Percentiles rank a stretch among this genome's conserved stretches.
phyloP scores from a whole-genome alignment of 1,140 invertebrate genomes.

The Neocloeon triangulifer region DNA sequence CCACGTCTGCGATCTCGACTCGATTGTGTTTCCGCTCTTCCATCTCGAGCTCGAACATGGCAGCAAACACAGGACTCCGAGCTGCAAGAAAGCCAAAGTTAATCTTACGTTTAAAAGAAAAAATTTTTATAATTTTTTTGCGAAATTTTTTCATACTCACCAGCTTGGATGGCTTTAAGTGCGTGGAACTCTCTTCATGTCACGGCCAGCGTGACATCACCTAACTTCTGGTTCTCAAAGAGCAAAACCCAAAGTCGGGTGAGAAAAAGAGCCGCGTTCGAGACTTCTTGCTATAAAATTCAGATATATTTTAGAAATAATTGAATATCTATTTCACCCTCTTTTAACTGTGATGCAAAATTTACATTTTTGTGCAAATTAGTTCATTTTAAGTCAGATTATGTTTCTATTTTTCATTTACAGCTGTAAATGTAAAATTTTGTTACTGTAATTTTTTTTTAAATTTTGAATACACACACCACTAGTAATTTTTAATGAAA shows the following conservation, averaged over 20 bases:
- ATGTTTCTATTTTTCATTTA: too few species aligned
- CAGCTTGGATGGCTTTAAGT: constrained; percentile 91
- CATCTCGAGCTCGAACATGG: constrained; percentile 99
- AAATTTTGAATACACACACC: too few species aligned
- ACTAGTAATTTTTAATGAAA: too few species aligned
- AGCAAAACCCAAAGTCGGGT: constrained; percentile 78
- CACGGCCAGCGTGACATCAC: constrained; percentile 84
- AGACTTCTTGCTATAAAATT: too few species aligned
- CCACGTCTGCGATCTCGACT: constrained; percentile 92
- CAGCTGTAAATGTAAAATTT: too few species aligned
- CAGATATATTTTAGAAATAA: constrained; percentile 44
- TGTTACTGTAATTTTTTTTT: too few species aligned
- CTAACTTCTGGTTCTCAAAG: constrained; percentile 91
- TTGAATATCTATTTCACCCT: background rate
- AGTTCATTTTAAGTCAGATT: too few species aligned
- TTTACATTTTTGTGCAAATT: too few species aligned
- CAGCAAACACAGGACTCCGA: constrained; percentile 87
- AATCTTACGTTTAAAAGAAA: too few species aligned
- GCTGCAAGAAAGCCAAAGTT: too few species aligned
- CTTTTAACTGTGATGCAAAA: too few species aligned
- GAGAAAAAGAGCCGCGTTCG: constrained; percentile 88
- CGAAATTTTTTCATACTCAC: constrained; percentile 21
- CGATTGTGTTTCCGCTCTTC: constrained; percentile 90
- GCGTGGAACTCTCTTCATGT: constrained; percentile 84
- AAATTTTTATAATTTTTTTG: background rate